A percentile compares a stretch with the other conserved stretches of the same genome.
phyloP scores from a whole-genome alignment of 2,113 vertebrate species.

The Centropristis striata region DNA sequence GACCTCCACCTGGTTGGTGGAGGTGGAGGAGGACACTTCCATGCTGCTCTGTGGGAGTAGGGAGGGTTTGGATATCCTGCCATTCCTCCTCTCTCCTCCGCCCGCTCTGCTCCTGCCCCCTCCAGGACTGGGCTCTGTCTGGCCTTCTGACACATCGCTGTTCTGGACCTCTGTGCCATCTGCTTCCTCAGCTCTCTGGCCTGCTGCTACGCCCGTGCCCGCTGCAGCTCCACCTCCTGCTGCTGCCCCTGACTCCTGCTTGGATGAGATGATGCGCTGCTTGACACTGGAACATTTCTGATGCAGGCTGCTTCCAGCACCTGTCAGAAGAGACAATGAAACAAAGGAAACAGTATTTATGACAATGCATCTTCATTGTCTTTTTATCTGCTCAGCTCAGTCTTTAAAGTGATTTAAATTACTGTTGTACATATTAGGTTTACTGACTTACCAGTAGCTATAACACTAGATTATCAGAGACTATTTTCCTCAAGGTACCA shows the following conservation, averaged over 20 bases:
- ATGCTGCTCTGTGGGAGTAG: constrained; percentile 97
- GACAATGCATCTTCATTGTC: neutral
- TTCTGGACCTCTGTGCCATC: constrained; percentile 96
- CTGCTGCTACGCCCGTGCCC: constrained; percentile 56
- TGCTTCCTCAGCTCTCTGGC: constrained; percentile 87
- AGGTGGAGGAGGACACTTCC: constrained; percentile 94
- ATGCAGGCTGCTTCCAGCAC: constrained; percentile 87
- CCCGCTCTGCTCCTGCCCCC: constrained; percentile 86
- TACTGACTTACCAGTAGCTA: no score
- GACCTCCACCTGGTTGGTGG: constrained; percentile 96
- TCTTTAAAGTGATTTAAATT: neutral
- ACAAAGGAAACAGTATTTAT: constrained; percentile 14
- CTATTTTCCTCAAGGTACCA: no score
- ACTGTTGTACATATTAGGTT: no score
- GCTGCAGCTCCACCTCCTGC: constrained; percentile 33
- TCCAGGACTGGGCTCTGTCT: constrained; percentile 91
- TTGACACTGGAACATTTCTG: constrained; percentile 88
- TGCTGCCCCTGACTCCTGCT: constrained; percentile 91
- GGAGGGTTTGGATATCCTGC: constrained; percentile 93
- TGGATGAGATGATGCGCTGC: constrained; percentile 87
- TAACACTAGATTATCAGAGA: no score
- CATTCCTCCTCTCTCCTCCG: constrained; percentile 93
- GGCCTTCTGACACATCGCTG: constrained; percentile 97
- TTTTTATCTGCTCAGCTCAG: neutral
- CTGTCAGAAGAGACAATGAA: constrained; percentile 59